Conservation (phyloP, 2,113 vertebrate species). For the Piprites chloris region DNA sequence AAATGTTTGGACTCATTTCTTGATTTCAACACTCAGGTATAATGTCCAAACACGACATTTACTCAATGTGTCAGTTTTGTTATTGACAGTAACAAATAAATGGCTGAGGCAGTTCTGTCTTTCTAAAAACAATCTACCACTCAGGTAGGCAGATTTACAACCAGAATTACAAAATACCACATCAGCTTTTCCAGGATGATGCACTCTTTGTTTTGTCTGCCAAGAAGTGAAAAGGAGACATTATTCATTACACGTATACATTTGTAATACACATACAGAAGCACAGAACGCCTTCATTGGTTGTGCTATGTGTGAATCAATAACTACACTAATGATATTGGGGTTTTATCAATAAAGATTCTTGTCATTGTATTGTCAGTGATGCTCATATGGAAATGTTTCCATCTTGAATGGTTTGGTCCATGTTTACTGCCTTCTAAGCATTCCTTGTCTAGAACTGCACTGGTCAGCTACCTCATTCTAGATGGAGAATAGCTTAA, state of each 20-base stretch:
- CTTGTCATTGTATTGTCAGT: neutral
- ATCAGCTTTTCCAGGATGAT: neutral
- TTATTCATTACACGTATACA: neutral
- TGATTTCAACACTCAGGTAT: neutral
- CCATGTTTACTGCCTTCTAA: neutral
- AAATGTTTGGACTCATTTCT: neutral
- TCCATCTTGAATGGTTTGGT: neutral
- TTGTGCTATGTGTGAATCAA: neutral
- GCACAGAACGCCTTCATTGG: neutral
- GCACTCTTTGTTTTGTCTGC: neutral
- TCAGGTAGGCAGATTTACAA: neutral
- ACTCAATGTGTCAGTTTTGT: neutral
- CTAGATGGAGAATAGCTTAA: neutral
- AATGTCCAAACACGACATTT: neutral
- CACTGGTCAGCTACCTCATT: fast-evolving
- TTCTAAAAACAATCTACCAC: neutral
- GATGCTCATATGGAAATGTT: neutral
- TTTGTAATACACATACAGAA: neutral
- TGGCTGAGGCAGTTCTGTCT: neutral
- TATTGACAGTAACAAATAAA: neutral
- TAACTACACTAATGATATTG: neutral
- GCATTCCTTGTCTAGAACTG: neutral
- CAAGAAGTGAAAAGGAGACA: neutral
- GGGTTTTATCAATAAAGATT: neutral
- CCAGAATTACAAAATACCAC: neutral